These are phyloP conservation scores for Melangyna quadrimaculata DNA, from an alignment of 2,888 invertebrate species.

Conservation along the genomic window DNA sequence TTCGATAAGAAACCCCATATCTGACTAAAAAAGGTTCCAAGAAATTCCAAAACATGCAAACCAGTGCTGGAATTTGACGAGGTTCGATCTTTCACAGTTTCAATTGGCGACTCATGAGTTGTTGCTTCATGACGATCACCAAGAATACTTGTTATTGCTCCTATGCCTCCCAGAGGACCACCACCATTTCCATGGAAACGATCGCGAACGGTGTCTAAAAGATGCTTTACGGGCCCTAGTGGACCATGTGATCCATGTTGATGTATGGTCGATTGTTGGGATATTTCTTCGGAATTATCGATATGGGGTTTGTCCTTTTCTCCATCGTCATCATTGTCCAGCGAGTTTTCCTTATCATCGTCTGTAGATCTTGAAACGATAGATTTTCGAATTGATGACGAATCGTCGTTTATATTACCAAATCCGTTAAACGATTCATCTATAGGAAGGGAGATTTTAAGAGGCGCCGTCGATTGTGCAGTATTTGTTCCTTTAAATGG, in stretches of 20 bases:
- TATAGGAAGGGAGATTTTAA: constrained; percentile 5
- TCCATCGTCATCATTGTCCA: constrained; percentile 30
- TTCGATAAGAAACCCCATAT: constrained; percentile 77
- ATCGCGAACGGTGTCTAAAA: constrained; percentile 77
- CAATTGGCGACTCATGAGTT: constrained; percentile 66
- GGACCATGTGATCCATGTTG: constrained; percentile 59
- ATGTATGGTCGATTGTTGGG: constrained; percentile 9
- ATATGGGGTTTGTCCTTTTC: constrained; percentile 33
- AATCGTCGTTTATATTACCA: constrained; percentile 6
- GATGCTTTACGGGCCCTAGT: constrained; percentile 78
- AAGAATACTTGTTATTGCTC: constrained; percentile 23
- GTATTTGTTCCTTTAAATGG: constrained; percentile 2
- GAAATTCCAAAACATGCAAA: constrained; percentile 77
- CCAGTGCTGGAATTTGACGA: constrained; percentile 77
- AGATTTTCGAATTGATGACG: neutral
- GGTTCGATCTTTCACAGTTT: constrained; percentile 74
- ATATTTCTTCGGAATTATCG: constrained; percentile 42
- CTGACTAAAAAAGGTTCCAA: constrained; percentile 76
- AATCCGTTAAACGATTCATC: constrained; percentile 25
- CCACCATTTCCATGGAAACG: constrained; percentile 72
- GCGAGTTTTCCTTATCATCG: constrained; percentile 41
- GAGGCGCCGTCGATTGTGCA: neutral
- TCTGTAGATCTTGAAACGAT: constrained; percentile 52
- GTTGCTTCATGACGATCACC: constrained; percentile 37
- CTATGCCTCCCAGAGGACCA: constrained; percentile 27